Base-by-base conservation (phyloP, 2,113 vertebrate genomes). In the Oncorhynchus kisutch region DNA sequence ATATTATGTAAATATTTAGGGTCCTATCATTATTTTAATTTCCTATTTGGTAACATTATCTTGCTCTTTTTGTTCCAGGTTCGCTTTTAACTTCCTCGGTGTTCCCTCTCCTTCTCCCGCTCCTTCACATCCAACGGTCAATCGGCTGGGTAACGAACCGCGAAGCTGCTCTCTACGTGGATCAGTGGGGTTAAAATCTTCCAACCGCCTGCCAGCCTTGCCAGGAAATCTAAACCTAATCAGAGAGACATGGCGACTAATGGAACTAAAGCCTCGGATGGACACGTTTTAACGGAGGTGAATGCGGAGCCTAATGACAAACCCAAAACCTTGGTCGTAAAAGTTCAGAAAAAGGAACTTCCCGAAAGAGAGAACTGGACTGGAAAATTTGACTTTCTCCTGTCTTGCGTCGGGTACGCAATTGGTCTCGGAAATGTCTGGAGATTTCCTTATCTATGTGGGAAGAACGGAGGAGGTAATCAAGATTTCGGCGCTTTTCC, bases 361-460 rank as follows among this genome's bases (percentile, higher is more conserved):
- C 95, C 95, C 0, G 97, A 95, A 81, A 91, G 98, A 88, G 98
- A 99, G 86, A 98, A 94, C 0, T 99, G 98, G 98, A 94, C 83
- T 76, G 98, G 98, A 11, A 98, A 92, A 94, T 99, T 99, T 91
- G 98, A 99, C 92, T 99, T 99, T 93, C 96, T 99, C 86, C 97
- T 99, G 91, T 99, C 97, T 80, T 99, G 98, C 87, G 97, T 99
- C 85, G 98, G 98, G 89, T 99, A 99, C 49, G 98, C 98, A 81
- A 99, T 99, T 77, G 98, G 98, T 89, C 94, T 99, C 82, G 98
- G 98, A 82, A 99, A 99, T 64, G 98, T 99, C 79, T 99, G 98
- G 98, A 91, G 98, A 79, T 99, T 99, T 91, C 98, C 98, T 5
- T 99, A 99, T 82, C 96, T 99, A 57, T 99, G 98, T 68, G 98